Conservation (phyloP, 2,888 invertebrate genomes). For the Oeneis ivallda region DNA sequence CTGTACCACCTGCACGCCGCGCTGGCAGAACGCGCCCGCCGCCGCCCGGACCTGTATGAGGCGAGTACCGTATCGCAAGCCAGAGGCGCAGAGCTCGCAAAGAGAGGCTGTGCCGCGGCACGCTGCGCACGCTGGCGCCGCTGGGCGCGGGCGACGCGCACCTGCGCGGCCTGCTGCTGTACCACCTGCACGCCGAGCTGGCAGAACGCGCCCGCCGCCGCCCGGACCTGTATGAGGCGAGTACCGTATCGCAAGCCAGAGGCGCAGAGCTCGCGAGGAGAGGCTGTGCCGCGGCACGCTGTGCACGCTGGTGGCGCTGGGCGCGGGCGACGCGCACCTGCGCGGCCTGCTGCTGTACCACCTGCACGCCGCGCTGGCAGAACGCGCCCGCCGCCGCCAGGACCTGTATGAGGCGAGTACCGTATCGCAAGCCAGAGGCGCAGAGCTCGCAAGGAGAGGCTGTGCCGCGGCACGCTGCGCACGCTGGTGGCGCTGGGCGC, state of each 20-base stretch:
- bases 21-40: slow-evolving; percentile 77
- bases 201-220: slow-evolving; percentile 75
- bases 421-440: too few species aligned
- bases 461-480: slow-evolving; percentile 83
- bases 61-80: slow-evolving; percentile 43
- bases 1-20: slow-evolving; percentile 78
- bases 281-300: slow-evolving; percentile 83
- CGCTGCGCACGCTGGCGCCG: slow-evolving; percentile 79
- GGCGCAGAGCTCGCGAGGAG: slow-evolving; percentile 81
- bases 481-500: slow-evolving; percentile 80
- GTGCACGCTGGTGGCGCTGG: slow-evolving; percentile 78
- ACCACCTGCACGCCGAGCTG: slow-evolving; percentile 78
- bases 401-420: too few species aligned
- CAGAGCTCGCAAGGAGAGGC: too few species aligned
- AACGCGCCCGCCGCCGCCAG: too few species aligned
- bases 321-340: slow-evolving; percentile 82
- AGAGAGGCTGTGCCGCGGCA: slow-evolving; percentile 82
- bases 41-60: slow-evolving; percentile 71
- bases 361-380: too few species aligned
- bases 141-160: slow-evolving; percentile 82
- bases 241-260: too few species aligned
- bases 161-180: slow-evolving; percentile 75
- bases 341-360: too few species aligned
- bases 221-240: slow-evolving; percentile 71
- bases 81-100: slow-evolving; percentile 83